Conservation (phyloP, 23 tunicate species). For the Trididemnum nubilum region DNA sequence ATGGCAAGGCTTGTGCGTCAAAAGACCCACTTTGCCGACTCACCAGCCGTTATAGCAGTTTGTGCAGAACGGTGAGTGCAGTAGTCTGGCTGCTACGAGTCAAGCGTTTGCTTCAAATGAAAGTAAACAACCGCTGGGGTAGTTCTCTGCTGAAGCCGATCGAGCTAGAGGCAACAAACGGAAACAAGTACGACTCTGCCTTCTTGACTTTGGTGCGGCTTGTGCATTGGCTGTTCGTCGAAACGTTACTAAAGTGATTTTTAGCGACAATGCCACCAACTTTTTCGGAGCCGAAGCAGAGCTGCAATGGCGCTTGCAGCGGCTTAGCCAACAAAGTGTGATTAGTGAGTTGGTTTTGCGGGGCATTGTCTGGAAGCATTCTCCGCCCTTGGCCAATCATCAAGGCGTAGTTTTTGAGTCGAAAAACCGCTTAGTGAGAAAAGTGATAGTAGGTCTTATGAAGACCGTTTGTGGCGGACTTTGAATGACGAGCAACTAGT, state of each 20-base stretch:
- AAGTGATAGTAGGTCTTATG: background rate
- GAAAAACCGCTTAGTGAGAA: background rate
- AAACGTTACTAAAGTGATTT: background rate
- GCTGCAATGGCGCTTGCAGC: background rate
- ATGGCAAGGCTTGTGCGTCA: too few relatives aligned
- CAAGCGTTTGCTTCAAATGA: too few relatives aligned
- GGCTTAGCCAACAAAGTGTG: too few relatives aligned
- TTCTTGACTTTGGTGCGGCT: too few relatives aligned
- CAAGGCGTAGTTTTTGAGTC: background rate
- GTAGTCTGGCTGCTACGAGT: too few relatives aligned
- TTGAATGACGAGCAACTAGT: background rate
- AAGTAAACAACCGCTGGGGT: too few relatives aligned
- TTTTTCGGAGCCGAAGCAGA: background rate
- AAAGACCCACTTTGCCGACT: too few relatives aligned
- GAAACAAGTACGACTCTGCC: too few relatives aligned
- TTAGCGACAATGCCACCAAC: background rate
- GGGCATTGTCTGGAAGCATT: background rate
- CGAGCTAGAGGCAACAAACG: too few relatives aligned
- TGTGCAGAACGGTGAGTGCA: too few relatives aligned
- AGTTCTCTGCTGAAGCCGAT: too few relatives aligned
- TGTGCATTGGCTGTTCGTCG: background rate
- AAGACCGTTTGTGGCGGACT: background rate
- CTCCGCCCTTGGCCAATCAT: background rate
- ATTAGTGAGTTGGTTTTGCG: background rate
- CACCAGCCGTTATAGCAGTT: too few relatives aligned